Evolutionary conservation across 2,888 invertebrate species (phyloP).

Genomic region (Craniophora ligustri): DNA sequence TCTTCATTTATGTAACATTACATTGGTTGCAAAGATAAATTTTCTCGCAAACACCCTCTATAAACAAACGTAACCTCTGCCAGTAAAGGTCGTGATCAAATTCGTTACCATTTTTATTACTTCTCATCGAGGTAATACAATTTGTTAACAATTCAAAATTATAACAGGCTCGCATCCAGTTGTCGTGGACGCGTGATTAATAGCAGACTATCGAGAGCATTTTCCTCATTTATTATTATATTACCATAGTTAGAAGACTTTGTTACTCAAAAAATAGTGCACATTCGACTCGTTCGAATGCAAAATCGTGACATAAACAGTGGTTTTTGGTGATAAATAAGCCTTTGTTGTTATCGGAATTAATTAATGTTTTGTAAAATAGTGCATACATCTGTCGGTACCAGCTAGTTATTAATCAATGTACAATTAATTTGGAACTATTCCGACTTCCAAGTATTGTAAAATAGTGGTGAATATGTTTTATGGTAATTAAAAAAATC

Average conservation of each 20-base stretch:
- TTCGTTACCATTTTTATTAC: conserved; percentile 58
- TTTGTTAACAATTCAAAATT: conserved; percentile 54
- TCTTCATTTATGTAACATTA: background rate
- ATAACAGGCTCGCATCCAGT: conserved; percentile 29
- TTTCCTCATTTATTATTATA: conserved; percentile 35
- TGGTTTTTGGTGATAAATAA: conserved; percentile 8
- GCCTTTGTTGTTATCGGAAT: conserved; percentile 1
- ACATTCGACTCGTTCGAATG: conserved; percentile 4
- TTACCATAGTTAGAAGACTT: background rate
- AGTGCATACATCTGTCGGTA: conserved; percentile 10
- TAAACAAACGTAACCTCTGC: conserved; percentile 25
- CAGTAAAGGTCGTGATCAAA: conserved; percentile 55
- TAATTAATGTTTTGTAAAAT: conserved; percentile 5
- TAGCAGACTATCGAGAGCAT: conserved; percentile 22
- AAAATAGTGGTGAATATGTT: conserved; percentile 4
- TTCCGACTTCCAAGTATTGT: background rate
- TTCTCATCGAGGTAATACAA: conserved; percentile 69
- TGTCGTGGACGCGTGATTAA: conserved; percentile 20
- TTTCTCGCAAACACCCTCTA: conserved; percentile 41
- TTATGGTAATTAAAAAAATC: background rate
- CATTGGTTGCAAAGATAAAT: background rate
- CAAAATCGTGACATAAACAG: conserved; percentile 8
- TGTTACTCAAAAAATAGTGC: conserved; percentile 3
- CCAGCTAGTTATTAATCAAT: conserved; percentile 26
- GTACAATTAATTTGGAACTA: conserved; percentile 4